These are phyloP conservation scores for Diorhabda sublineata DNA, from an alignment of 1,140 invertebrate genomes.

Conservation along the genomic window DNA sequence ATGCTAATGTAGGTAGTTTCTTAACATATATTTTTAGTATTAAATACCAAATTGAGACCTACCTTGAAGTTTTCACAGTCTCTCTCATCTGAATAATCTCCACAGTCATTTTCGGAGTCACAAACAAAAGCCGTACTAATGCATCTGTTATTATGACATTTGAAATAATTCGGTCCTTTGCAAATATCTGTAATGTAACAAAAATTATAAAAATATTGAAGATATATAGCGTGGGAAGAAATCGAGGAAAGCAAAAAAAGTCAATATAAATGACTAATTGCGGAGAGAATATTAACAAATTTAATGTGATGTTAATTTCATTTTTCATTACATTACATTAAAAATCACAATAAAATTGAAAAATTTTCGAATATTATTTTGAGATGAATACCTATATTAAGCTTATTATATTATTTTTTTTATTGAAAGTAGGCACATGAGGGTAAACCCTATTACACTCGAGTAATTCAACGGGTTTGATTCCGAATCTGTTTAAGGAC, in stretches of 20 bases:
- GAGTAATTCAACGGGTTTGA: no score
- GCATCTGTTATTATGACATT: constrained; percentile 51
- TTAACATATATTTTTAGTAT: neutral
- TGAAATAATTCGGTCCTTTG: constrained; percentile 33
- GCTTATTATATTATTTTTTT: no score
- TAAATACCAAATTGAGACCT: constrained; percentile 12
- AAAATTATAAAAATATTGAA: neutral
- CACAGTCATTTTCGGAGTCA: constrained; percentile 53
- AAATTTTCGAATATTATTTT: no score
- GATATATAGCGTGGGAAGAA: neutral
- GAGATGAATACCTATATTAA: no score
- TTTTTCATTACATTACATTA: neutral
- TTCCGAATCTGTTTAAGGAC: no score
- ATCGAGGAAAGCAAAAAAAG: neutral
- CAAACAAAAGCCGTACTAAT: constrained; percentile 50
- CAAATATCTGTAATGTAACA: constrained; percentile 15
- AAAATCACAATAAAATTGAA: neutral
- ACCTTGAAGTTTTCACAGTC: constrained; percentile 41
- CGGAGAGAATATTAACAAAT: constrained; percentile 4
- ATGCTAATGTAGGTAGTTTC: neutral
- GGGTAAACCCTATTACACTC: no score
- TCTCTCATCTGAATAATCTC: constrained; percentile 52
- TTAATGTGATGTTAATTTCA: neutral
- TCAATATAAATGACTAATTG: neutral
- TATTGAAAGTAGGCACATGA: no score